Evolutionary conservation across 2,888 invertebrate genomes (phyloP).

Genomic region (Spodoptera picta): DNA sequence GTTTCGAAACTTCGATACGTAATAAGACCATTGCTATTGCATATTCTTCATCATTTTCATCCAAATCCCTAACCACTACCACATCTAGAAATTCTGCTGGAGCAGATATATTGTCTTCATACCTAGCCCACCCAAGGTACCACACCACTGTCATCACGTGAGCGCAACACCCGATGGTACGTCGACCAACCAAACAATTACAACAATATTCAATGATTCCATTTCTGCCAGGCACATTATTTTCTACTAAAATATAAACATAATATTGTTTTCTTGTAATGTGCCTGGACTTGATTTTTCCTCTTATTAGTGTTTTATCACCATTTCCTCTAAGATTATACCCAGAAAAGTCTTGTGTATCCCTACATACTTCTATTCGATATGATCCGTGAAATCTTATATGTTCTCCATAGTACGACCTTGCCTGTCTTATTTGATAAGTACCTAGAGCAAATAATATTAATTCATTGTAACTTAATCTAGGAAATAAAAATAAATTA

Average conservation of each 20-base stretch:
- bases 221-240: background rate
- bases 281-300: constrained; percentile 11
- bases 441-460: constrained; percentile 15
- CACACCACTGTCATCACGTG: constrained; percentile 5
- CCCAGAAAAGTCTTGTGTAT: background rate
- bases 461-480: constrained; percentile 3
- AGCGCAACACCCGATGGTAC: background rate
- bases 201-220: too few relatives aligned
- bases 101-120: background rate
- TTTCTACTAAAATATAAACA: constrained; percentile 9
- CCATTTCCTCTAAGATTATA: constrained; percentile 4
- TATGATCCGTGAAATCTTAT: constrained; percentile 18
- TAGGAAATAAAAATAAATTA: too few relatives aligned
- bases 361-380: constrained; percentile 5
- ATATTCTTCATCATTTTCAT: background rate
- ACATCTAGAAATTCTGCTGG: constrained; percentile 16
- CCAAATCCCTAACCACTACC: constrained; percentile 2
- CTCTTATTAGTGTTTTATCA: constrained; percentile 5
- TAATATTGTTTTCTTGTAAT: constrained; percentile 5
- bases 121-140: constrained; percentile 17
- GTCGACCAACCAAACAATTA: too few relatives aligned
- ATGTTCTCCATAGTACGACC: constrained; percentile 23
- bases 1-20: too few relatives aligned
- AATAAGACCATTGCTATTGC: too few relatives aligned
- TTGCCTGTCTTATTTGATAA: constrained; percentile 13